Evolutionary conservation across 2,888 invertebrate species (phyloP).

Genomic region (Patella ulyssiponensis): DNA sequence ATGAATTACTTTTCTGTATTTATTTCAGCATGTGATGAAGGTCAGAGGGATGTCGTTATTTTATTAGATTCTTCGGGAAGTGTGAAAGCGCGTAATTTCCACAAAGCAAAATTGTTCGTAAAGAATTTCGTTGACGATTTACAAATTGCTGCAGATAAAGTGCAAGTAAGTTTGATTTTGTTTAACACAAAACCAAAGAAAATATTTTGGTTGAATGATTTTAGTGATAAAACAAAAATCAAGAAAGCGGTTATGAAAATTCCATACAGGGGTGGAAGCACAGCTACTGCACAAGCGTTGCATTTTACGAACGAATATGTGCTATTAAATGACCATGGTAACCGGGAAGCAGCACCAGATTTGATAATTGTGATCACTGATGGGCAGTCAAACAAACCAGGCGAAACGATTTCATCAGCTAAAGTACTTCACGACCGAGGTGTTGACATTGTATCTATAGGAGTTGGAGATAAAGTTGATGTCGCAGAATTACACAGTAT

Average conservation of each 20-base stretch:
- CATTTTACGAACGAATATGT: not conserved
- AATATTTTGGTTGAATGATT: not conserved
- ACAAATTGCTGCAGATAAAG: not conserved
- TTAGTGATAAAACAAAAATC: not conserved
- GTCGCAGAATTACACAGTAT: not conserved
- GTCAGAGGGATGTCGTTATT: not conserved
- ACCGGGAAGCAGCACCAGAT: not conserved
- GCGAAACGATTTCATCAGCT: not conserved
- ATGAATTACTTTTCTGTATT: too few species aligned
- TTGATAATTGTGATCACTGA: conserved; percentile 1
- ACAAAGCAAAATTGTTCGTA: not conserved
- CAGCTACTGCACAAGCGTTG: not conserved
- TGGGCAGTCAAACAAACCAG: not conserved
- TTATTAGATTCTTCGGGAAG: not conserved
- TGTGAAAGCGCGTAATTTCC: not conserved
- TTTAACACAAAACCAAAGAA: not conserved
- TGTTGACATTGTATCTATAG: not conserved
- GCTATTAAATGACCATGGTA: not conserved
- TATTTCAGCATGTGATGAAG: not conserved
- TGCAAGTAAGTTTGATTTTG: not conserved
- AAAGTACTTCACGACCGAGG: not conserved
- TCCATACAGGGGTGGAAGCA: not conserved
- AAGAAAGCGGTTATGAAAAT: not conserved
- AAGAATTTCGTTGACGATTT: not conserved
- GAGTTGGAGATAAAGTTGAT: not conserved